Evolutionary conservation across 2,113 vertebrate species (phyloP).

Genomic region (Bettongia penicillata): DNA sequence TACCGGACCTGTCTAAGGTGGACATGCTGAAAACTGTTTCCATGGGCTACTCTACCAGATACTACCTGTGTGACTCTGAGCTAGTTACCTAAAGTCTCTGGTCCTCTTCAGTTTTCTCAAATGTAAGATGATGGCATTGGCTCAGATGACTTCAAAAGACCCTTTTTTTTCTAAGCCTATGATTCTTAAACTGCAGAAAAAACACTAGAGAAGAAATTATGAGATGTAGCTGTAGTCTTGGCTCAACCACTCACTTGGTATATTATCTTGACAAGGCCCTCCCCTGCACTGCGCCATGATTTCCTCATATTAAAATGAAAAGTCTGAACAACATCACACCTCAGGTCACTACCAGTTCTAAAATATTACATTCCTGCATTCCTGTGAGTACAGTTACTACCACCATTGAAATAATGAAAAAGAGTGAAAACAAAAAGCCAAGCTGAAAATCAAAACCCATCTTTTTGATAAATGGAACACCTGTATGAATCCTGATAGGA

Average conservation of each 20-base stretch:
- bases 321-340: background rate
- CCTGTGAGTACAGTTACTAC: background rate
- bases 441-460: slow-evolving; percentile 13
- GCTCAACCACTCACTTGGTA: background rate
- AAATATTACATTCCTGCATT: background rate
- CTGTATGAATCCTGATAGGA: slow-evolving; percentile 4
- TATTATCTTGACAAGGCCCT: background rate
- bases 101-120: background rate
- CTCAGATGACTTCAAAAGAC: background rate
- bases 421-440: slow-evolving; percentile 2
- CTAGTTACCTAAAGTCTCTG: background rate
- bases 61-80: too few relatives aligned
- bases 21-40: background rate
- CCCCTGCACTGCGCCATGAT: background rate
- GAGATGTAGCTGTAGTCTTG: too few relatives aligned
- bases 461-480: background rate
- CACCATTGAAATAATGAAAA: slow-evolving; percentile 37
- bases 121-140: background rate
- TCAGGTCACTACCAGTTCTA: background rate
- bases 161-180: background rate
- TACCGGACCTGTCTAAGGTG: background rate
- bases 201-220: background rate
- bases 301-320: background rate
- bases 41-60: background rate
- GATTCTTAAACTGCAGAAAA: background rate